These are phyloP conservation scores for Nephila pilipes DNA, from an alignment of 1,140 invertebrate genomes.

Conservation along the genomic window DNA sequence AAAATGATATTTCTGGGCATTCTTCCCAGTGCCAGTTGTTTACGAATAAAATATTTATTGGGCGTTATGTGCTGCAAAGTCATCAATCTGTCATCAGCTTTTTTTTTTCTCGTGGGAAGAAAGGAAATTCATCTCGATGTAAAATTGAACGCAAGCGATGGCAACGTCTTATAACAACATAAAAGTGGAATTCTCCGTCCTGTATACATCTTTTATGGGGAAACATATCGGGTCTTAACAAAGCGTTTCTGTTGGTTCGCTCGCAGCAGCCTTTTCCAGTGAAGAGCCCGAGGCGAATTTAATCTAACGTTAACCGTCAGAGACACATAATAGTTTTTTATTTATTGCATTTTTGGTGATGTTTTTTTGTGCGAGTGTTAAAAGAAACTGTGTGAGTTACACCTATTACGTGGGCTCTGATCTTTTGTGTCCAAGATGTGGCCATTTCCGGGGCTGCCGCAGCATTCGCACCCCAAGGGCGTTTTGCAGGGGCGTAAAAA, in stretches of 20 bases:
- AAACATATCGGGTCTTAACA: not conserved
- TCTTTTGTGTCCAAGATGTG: slow-evolving; percentile 19
- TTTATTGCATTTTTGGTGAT: not conserved
- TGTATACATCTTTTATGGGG: slow-evolving; percentile 2
- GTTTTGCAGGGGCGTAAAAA: not conserved
- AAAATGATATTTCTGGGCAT: no score
- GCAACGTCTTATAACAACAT: not conserved
- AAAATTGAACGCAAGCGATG: not conserved
- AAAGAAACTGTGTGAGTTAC: slow-evolving; percentile 7
- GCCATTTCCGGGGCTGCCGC: slow-evolving; percentile 7
- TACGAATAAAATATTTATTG: not conserved
- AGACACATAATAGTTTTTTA: slow-evolving; percentile 26
- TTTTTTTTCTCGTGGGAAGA: not conserved
- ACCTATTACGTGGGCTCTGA: not conserved
- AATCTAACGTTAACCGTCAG: slow-evolving; percentile 31
- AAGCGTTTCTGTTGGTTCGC: not conserved
- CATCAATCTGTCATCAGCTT: not conserved
- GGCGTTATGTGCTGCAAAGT: not conserved
- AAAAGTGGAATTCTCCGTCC: not conserved
- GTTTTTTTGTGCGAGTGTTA: not conserved
- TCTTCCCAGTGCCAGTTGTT: not conserved
- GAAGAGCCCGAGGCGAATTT: slow-evolving; percentile 5
- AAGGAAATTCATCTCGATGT: not conserved
- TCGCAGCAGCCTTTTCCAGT: not conserved
- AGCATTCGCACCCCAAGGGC: not conserved